Evolutionary conservation across 2,113 vertebrate genomes (phyloP), one percentile per base, ranked within the genome.

Genomic region (Aptenodytes forsteri): DNA sequence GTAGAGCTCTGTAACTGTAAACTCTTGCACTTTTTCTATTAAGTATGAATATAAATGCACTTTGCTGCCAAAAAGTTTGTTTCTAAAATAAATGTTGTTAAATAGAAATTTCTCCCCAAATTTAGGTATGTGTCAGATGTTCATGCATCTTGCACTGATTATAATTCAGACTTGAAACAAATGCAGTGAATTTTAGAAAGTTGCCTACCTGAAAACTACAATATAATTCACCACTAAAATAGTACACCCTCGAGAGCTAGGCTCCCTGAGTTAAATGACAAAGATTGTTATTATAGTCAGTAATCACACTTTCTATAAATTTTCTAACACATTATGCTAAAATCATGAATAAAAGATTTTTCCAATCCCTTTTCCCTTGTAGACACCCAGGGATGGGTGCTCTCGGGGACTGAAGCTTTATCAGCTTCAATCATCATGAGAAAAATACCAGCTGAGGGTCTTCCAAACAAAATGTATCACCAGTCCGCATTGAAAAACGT

Each of bases 81-180:
- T 88, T 90, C 46, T 83, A 83, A 92, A 95, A 83, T 56, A 80
- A 67, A 80, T 86, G 42, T 21, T 65, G 10, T 81, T 90, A 86
- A 88, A 56, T 46, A 86, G 58, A 89, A 61, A 49, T 70, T 91
- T 91, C 59, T 73, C 54, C 46, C 47, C 38, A 62, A 83, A 70
- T 93, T 92, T 66, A 94, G 65, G 55, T 83, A 32, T 54, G 13
- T 83, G 67, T 96, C 89, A 92, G 80, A 69, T 83, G 36, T 83
- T 90, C 38, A 3, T 66, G 54, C 72, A 70, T 83, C 83, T 93
- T 95, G 94, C 59, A 92, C 50, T 77, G 71, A 77, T 93, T 94
- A 89, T 75, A 90, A 87, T 52, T 83, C 92, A 87, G 34, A 66
- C 72, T 79, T 90, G 83, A 91, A 89, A 93, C 91, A 13, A 89